phyloP scores from a whole-genome alignment of 35 echinoderm and acorn worm genomes.

The Ophioderma brevispina region DNA sequence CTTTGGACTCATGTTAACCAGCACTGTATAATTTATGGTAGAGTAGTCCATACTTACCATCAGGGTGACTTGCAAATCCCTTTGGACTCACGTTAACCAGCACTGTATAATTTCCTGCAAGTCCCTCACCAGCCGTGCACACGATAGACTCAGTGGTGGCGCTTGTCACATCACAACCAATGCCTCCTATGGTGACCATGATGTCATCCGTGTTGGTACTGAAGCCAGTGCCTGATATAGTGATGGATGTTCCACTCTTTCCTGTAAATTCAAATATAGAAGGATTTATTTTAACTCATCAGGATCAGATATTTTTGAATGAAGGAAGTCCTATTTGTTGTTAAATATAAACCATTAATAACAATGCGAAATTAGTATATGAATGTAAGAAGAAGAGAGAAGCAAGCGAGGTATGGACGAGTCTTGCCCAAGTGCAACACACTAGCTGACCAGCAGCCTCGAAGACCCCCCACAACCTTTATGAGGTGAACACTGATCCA shows the following conservation, averaged over 20 bases:
- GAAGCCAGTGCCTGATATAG: constrained; percentile 48
- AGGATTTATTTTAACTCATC: no score
- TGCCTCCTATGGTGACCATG: constrained; percentile 43
- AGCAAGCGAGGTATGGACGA: no score
- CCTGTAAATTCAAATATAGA: no score
- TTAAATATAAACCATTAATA: no score
- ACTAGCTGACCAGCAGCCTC: no score
- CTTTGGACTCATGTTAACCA: background rate
- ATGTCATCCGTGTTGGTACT: constrained; percentile 16
- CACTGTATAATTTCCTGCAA: constrained; percentile 1
- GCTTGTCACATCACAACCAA: constrained; percentile 13
- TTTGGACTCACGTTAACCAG: background rate
- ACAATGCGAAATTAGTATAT: no score
- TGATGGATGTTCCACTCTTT: constrained; percentile 7
- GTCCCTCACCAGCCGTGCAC: background rate
- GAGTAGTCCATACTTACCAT: background rate
- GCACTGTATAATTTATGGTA: background rate
- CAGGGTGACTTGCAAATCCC: constrained; percentile 4
- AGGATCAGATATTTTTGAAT: no score
- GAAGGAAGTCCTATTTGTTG: no score
- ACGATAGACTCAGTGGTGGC: constrained; percentile 5
- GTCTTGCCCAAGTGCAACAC: no score
- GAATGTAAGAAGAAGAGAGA: no score
- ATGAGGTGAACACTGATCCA: no score
- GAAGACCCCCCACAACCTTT: no score